Conservation (phyloP, 2,797 vertebrate species). For the Ceryle rudis region DNA sequence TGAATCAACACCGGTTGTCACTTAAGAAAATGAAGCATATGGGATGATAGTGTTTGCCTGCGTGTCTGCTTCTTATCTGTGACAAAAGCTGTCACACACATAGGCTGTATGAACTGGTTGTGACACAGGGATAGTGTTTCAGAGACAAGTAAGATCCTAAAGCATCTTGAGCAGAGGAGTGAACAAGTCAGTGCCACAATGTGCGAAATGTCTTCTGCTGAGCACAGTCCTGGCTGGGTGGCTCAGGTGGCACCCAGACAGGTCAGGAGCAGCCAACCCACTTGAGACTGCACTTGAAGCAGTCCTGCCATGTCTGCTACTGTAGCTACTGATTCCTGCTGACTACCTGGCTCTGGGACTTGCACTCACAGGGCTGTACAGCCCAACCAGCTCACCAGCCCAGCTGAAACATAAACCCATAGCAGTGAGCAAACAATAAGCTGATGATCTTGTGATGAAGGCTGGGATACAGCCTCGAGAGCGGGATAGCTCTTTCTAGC, state of each 20-base stretch:
- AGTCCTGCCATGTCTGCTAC: not conserved
- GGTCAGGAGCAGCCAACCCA: not conserved
- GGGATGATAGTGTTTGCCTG: not conserved
- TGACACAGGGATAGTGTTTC: not conserved
- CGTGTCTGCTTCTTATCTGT: not conserved
- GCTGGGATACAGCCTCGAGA: not conserved
- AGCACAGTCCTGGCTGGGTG: fast-evolving
- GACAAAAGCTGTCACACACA: not conserved
- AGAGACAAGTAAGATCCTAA: not conserved
- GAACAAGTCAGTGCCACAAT: fast-evolving
- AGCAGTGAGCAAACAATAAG: not conserved
- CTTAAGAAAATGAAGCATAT: not conserved
- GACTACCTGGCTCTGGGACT: not conserved
- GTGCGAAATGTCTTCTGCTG: not conserved
- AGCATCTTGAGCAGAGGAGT: not conserved
- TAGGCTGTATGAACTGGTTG: not conserved
- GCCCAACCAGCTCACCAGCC: not conserved
- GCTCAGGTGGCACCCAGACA: not conserved
- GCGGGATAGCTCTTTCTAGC: not conserved
- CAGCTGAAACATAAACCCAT: not conserved
- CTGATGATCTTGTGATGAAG: not conserved
- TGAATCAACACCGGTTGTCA: not conserved
- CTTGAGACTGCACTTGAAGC: not conserved
- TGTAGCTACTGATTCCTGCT: not conserved
- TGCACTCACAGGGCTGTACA: not conserved